Base-by-base conservation (phyloP, 2,888 invertebrate species). In the Phorcus lineatus region DNA sequence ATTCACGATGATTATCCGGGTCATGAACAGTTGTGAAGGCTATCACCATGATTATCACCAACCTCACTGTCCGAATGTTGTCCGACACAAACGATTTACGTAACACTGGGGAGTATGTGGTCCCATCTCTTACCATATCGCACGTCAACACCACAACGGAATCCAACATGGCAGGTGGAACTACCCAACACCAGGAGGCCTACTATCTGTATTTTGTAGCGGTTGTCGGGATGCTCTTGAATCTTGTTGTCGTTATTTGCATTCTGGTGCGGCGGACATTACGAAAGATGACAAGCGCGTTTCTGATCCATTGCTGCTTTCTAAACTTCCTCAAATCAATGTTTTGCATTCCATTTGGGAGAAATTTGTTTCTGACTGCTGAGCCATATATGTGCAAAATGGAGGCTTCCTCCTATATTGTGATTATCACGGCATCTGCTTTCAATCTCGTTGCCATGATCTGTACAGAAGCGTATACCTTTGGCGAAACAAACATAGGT, bases 371-470 rank as follows among this genome's bases (percentile, higher is more conserved):
- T 17, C 86, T 85, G 66, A 88, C 90, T 80, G 83, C 85, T 6
- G 88, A 88, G 62, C 92, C 92, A 0, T 79, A 84, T 0, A 89
- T 90, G 81, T 93, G 93, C 86, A 88, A 88, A 52, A 83, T 91
- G 28, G 88, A 92, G 19, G 93, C 92, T 16, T 91, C 91, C 3
- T 88, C 90, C 28, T 93, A 91, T 86, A 92, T 93, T 78, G 89
- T 93, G 74, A 86, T 92, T 6, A 89, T 92, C 24, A 93, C 93
- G 4, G 91, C 91, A n/a, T 92, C 91, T 17, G 90, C 91, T 36
- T 92, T 93, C 86, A 93, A 93, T 84, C 90, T 93, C 86, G 90
- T 93, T 16, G 92, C 93, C n/a, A 93, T 93, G 91, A 90, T 92
- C 22, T 92, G 92, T 79, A 91, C 92, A 6, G 93, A 93, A 84